Conservation (phyloP, 2,113 vertebrate genomes). For the Sinocyclocheilus rhinocerous region DNA sequence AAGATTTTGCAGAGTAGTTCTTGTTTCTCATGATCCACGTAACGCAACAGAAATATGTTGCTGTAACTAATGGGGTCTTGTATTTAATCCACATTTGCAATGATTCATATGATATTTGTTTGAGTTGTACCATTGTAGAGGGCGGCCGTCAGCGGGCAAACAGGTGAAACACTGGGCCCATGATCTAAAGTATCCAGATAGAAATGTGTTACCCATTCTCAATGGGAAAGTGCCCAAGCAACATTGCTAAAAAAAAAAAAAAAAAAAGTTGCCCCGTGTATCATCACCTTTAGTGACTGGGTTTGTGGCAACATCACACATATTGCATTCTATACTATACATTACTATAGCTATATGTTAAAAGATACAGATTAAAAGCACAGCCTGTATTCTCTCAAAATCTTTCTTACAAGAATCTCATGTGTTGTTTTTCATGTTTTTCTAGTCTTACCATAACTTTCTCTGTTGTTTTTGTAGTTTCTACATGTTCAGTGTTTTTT, state of each 20-base stretch:
- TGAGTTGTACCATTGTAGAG: slow-evolving; percentile 64
- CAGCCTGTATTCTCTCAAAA: not conserved
- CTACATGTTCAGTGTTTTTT: no score
- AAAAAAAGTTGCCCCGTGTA: no score
- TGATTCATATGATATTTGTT: not conserved
- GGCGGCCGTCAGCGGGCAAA: slow-evolving; percentile 29
- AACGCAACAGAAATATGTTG: not conserved
- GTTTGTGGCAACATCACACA: not conserved
- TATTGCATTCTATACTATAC: not conserved
- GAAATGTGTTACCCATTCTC: no score
- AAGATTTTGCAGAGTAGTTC: slow-evolving; percentile 58
- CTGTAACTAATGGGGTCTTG: not conserved
- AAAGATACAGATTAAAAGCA: not conserved
- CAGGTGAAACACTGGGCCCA: not conserved
- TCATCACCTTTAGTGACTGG: not conserved
- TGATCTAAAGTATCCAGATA: no score
- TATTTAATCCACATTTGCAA: not conserved
- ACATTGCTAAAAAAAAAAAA: no score
- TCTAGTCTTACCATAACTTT: slow-evolving; percentile 83
- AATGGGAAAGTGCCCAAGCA: no score
- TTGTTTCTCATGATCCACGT: slow-evolving; percentile 59
- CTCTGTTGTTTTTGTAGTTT: slow-evolving; percentile 61
- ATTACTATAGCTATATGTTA: not conserved
- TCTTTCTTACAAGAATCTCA: not conserved
- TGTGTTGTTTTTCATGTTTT: slow-evolving; percentile 8